phyloP scores from a whole-genome alignment of 2,797 vertebrate genomes.

The Nannoperca australis region DNA sequence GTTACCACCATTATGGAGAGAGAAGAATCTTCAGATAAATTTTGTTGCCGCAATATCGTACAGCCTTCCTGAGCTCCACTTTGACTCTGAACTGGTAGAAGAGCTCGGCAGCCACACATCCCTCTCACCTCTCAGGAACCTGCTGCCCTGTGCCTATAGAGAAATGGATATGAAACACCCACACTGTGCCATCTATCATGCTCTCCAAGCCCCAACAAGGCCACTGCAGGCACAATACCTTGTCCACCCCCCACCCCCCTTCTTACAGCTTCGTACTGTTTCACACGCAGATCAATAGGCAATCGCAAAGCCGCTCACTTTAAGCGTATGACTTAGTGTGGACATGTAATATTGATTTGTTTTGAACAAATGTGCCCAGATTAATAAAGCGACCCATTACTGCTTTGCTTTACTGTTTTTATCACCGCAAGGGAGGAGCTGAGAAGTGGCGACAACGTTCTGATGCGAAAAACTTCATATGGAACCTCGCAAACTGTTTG shows the following conservation, averaged over 20 bases:
- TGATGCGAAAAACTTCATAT: background rate
- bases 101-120: constrained; percentile 54
- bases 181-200: constrained; percentile 61
- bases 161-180: constrained; percentile 74
- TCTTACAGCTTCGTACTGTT: constrained; percentile 28
- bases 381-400: constrained; percentile 72
- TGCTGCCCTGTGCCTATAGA: constrained; percentile 63
- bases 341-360: constrained; percentile 81
- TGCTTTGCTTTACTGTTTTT: constrained; percentile 43
- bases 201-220: constrained; percentile 61
- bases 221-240: constrained; percentile 66
- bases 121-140: constrained; percentile 59
- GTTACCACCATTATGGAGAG: constrained; percentile 56
- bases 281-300: constrained; percentile 79
- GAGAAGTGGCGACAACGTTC: constrained; percentile 8
- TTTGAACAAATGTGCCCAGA: constrained; percentile 79
- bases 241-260: constrained; percentile 3
- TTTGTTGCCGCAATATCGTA: constrained; percentile 9
- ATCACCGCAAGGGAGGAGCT: constrained; percentile 3
- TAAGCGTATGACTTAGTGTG: constrained; percentile 78
- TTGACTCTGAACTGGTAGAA: constrained; percentile 22
- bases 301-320: constrained; percentile 79
- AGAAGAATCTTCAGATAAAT: constrained; percentile 32
- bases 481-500: constrained; percentile 4
- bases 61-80: constrained; percentile 21